These are phyloP conservation scores for Bombus superbus DNA, from an alignment of 1,140 invertebrate species.

Conservation along the genomic window DNA sequence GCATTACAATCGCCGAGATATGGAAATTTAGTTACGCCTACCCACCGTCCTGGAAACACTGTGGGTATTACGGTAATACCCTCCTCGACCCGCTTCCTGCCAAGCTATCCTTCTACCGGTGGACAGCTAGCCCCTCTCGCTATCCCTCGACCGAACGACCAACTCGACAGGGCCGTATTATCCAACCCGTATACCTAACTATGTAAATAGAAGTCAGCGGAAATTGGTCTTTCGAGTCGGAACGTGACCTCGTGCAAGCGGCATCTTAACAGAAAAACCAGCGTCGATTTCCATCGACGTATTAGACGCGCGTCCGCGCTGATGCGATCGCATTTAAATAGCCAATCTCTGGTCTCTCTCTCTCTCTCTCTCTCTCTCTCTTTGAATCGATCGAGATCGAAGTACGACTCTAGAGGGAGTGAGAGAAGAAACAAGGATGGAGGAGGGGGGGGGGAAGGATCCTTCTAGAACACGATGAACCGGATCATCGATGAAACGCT, in stretches of 20 bases:
- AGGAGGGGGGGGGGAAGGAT: accelerated
- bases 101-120: constrained; percentile 47
- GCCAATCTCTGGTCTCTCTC: not conserved
- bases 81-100: constrained; percentile 39
- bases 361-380: not conserved
- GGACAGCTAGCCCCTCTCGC: constrained; percentile 37
- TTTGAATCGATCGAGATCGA: not conserved
- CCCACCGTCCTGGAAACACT: constrained; percentile 58
- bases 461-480: not conserved
- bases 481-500: not conserved
- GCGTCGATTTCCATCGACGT: constrained; percentile 28
- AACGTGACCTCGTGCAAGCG: constrained; percentile 49
- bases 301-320: not conserved
- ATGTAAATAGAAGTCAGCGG: constrained; percentile 80
- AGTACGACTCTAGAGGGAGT: not conserved
- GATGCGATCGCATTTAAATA: not conserved
- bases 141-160: constrained; percentile 35
- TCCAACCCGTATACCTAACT: constrained; percentile 76
- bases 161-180: constrained; percentile 67
- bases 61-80: constrained; percentile 57
- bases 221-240: constrained; percentile 80
- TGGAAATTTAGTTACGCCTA: constrained; percentile 77
- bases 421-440: not conserved
- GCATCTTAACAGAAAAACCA: constrained; percentile 47
- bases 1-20: constrained; percentile 79